phyloP scores from a whole-genome alignment of 2,888 invertebrate genomes.

The Synergus itoensis region DNA sequence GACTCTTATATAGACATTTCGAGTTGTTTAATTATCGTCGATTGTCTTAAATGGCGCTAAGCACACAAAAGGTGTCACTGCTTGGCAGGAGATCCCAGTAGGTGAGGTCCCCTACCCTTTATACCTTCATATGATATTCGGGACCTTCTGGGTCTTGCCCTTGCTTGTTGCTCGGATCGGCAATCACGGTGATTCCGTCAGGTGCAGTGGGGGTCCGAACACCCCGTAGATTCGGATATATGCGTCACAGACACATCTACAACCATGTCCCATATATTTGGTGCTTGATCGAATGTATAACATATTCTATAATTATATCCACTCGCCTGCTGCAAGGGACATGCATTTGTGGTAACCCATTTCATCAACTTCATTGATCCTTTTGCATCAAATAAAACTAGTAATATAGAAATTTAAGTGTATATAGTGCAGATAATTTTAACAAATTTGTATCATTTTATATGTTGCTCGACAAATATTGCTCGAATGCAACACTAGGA shows the following conservation, averaged over 20 bases:
- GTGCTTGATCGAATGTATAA: constrained; percentile 12
- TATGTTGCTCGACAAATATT: too few species aligned
- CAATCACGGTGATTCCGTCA: constrained; percentile 33
- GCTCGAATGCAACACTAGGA: too few species aligned
- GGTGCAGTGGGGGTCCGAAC: constrained; percentile 37
- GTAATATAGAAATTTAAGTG: background rate
- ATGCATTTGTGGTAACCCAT: constrained; percentile 26
- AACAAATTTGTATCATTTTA: too few species aligned
- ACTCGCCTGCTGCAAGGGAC: constrained; percentile 14
- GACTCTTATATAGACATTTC: background rate
- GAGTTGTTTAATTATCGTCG: constrained; percentile 22
- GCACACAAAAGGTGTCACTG: constrained; percentile 49
- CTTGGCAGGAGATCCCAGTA: constrained; percentile 54
- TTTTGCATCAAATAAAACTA: background rate
- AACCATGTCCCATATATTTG: constrained; percentile 7
- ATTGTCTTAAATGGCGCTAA: constrained; percentile 23
- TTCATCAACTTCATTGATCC: background rate
- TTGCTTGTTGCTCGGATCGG: constrained; percentile 48
- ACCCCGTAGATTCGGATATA: constrained; percentile 43
- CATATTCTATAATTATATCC: constrained; percentile 11
- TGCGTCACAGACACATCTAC: constrained; percentile 38
- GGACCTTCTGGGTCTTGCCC: constrained; percentile 41
- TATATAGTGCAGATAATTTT: too few species aligned
- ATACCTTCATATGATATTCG: background rate
- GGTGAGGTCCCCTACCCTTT: constrained; percentile 43